These are phyloP conservation scores for Podarcis siculus DNA, from an alignment of 2,797 vertebrate genomes.

Conservation along the genomic window DNA sequence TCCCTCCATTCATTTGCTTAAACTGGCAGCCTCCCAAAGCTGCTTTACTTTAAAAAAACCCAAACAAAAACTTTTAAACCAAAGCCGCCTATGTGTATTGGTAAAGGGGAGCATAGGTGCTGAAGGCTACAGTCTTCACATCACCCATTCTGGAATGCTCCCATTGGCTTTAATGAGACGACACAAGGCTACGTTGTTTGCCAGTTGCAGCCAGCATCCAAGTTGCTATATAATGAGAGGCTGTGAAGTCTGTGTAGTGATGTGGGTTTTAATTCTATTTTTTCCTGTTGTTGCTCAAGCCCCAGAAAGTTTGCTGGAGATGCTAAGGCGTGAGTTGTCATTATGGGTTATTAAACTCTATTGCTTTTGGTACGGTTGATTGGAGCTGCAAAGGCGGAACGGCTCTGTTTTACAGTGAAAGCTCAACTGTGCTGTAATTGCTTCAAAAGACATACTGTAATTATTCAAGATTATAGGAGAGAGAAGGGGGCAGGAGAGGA, in stretches of 20 bases:
- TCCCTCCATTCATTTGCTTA: background rate
- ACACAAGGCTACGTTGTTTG: background rate
- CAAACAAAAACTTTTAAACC: background rate
- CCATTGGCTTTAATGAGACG: conserved; percentile 2
- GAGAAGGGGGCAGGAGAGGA: fast-evolving
- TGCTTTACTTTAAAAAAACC: background rate
- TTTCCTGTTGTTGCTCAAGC: conserved; percentile 23
- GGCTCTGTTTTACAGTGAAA: conserved; percentile 40
- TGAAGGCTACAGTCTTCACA: background rate
- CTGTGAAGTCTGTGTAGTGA: conserved; percentile 49
- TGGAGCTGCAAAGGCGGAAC: conserved; percentile 45
- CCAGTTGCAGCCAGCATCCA: background rate
- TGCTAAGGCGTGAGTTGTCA: conserved; percentile 57
- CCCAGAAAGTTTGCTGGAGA: conserved; percentile 47
- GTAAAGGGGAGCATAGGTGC: background rate
- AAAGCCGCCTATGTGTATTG: background rate
- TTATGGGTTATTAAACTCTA: conserved; percentile 76
- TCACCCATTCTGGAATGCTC: background rate
- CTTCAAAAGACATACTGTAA: conserved; percentile 55
- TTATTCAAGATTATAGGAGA: conserved; percentile 52
- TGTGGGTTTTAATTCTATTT: conserved; percentile 64
- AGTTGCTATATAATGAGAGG: conserved; percentile 48
- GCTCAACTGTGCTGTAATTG: conserved; percentile 59
- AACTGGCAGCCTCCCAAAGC: background rate
- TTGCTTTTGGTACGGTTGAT: conserved; percentile 60